A percentile compares a stretch with the other conserved stretches of the same genome.
phyloP scores from a whole-genome alignment of 2,113 vertebrate species.

The Macaca nemestrina region DNA sequence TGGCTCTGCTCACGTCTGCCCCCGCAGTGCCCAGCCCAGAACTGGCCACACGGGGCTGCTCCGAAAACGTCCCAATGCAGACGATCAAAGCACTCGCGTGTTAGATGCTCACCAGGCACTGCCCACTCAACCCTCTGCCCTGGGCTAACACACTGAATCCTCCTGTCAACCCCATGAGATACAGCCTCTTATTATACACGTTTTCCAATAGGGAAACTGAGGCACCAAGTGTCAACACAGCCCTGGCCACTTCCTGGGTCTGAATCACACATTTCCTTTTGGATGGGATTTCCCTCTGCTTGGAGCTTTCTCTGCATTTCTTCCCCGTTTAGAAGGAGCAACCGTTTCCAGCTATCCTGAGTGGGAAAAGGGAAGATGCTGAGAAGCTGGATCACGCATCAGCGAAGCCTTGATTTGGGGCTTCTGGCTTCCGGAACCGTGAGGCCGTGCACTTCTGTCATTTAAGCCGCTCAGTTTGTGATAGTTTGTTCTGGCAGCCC shows the following conservation, averaged over 20 bases:
- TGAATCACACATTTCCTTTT: too few species aligned
- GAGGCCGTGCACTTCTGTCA: not conserved
- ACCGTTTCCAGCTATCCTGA: not conserved
- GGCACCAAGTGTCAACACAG: not conserved
- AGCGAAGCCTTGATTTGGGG: not conserved
- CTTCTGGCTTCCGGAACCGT: not conserved
- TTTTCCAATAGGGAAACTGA: not conserved
- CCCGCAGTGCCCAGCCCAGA: not conserved
- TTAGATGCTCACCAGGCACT: accelerated
- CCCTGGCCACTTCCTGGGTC: not conserved
- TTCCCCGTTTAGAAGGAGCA: not conserved
- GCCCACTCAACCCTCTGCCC: accelerated
- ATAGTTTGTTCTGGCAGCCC: not conserved
- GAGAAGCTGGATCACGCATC: too few species aligned
- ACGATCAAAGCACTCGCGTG: accelerated
- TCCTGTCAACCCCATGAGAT: accelerated
- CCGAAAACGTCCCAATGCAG: too few species aligned
- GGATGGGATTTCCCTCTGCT: not conserved
- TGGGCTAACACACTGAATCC: accelerated
- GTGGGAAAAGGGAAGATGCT: not conserved
- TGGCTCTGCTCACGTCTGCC: not conserved
- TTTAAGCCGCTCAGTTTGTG: not conserved
- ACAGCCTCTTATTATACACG: not conserved
- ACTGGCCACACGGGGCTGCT: not conserved
- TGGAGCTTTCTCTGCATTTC: not conserved